Base-by-base conservation (phyloP, 2,888 invertebrate genomes). In the Mayetiola destructor region DNA sequence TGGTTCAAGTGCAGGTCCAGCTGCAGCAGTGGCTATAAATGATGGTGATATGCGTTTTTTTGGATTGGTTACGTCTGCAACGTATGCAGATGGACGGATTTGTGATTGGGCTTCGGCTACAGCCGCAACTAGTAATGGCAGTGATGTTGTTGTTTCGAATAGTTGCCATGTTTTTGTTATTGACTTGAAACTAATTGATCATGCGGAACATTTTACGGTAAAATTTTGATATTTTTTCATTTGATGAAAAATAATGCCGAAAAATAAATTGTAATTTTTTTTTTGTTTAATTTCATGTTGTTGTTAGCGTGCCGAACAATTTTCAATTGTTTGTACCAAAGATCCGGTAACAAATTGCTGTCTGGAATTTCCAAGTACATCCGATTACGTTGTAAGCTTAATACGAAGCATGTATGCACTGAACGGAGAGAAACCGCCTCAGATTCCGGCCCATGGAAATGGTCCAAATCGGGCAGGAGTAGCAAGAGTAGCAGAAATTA, bases 111-210 rank as follows among this genome's bases (percentile, higher is more conserved):
- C 14, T 2, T 12, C 53, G 12, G 56, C 55, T 35, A 48, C 10
- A 39, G 10, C 20, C 16, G 1, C 20, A 18, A 18, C 32, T n/a
- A 12, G 27, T 32, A 37, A 23, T 21, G 21, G 23, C 12, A 29
- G 53, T 40, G 77, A 78, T 66, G 64, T 80, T 10, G 78, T 79
- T 61, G 79, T 82, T 18, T 88, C 88, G 0, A 89, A 89, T 67
- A 91, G 94, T 56, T 94, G 95, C 66, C 95, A 96, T 71, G 91
- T 95, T 0, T 96, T 96, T 69, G 90, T 90, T 59, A 88, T 93
- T 9, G 93, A 95, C 67, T 84, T 90, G 0, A 85, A 91, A 69
- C 75, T 91, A 63, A 80, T 84, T 3, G 84, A 87, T 59, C 95
- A 96, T 68, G 79, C 78, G 29, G 78, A 82, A 42, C 95, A 96